Evolutionary conservation across 1,140 invertebrate species (phyloP).

Genomic region (Mycetomoellerius zeteki): DNA sequence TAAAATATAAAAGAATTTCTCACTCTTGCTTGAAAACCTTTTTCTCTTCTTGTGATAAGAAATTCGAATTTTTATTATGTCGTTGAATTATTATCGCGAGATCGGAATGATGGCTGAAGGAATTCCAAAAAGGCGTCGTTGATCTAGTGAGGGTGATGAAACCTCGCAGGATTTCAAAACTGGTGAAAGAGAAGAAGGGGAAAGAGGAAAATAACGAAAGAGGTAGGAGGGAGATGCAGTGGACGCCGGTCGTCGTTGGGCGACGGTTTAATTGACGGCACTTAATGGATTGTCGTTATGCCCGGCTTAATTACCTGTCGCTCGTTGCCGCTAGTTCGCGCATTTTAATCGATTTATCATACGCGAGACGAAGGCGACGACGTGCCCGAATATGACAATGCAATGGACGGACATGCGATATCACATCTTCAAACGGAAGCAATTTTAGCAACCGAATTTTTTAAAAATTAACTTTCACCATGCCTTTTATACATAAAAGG

Average conservation of each 20-base stretch:
- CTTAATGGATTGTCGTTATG: constrained; percentile 67
- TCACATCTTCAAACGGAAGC: background rate
- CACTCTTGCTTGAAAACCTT: background rate
- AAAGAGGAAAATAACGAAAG: background rate
- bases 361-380: constrained; percentile 21
- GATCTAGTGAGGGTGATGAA: constrained; percentile 57
- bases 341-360: constrained; percentile 63
- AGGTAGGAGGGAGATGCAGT: constrained; percentile 12
- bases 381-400: constrained; percentile 25
- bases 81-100: constrained; percentile 30
- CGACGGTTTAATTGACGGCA: constrained; percentile 75
- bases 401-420: background rate
- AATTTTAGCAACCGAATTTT: background rate
- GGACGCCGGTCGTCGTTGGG: constrained; percentile 56
- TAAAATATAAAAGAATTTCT: background rate
- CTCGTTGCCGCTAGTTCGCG: constrained; percentile 48
- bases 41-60: background rate
- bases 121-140: constrained; percentile 52
- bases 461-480: background rate
- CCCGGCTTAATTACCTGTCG: constrained; percentile 72
- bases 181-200: background rate
- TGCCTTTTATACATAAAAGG: too few species aligned
- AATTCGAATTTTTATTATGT: constrained; percentile 35
- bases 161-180: constrained; percentile 41
- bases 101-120: constrained; percentile 24